Evolutionary conservation across 2,797 vertebrate species (phyloP).

Genomic region (Hippocampus kuda): DNA sequence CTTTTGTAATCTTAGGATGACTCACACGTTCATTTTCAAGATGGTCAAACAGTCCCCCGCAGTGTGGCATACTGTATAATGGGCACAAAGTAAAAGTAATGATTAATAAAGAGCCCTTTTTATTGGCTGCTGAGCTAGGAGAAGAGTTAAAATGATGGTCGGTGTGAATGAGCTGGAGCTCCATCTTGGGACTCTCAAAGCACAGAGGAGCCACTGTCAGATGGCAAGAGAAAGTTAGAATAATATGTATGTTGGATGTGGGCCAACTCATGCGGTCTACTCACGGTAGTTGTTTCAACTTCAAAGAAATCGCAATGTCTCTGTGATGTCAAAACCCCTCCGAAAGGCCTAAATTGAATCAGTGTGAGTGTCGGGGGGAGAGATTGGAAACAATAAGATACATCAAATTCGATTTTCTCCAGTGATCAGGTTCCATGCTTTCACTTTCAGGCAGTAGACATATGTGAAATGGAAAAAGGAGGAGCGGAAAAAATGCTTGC

Average conservation of each 20-base stretch:
- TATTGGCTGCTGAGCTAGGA: slow-evolving; percentile 4
- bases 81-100: background rate
- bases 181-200: slow-evolving; percentile 39
- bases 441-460: slow-evolving; percentile 25
- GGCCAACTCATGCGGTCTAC: slow-evolving; percentile 42
- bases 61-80: background rate
- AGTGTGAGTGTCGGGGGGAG: slow-evolving; percentile 28
- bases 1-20: no score
- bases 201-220: slow-evolving; percentile 48
- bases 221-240: slow-evolving; percentile 45
- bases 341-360: slow-evolving; percentile 38
- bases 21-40: no score
- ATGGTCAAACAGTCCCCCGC: no score
- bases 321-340: slow-evolving; percentile 36
- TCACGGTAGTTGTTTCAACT: slow-evolving; percentile 39
- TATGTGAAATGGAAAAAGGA: slow-evolving; percentile 18
- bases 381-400: slow-evolving; percentile 36
- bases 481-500: slow-evolving; percentile 18
- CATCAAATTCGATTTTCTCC: slow-evolving; percentile 47
- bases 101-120: background rate
- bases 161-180: slow-evolving; percentile 26
- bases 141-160: background rate
- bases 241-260: slow-evolving; percentile 54
- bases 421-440: slow-evolving; percentile 24
- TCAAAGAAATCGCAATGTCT: slow-evolving; percentile 26